Evolutionary conservation across 2,113 vertebrate genomes (phyloP), one percentile per base, ranked within the genome.

Genomic region (Siniperca knerii): DNA sequence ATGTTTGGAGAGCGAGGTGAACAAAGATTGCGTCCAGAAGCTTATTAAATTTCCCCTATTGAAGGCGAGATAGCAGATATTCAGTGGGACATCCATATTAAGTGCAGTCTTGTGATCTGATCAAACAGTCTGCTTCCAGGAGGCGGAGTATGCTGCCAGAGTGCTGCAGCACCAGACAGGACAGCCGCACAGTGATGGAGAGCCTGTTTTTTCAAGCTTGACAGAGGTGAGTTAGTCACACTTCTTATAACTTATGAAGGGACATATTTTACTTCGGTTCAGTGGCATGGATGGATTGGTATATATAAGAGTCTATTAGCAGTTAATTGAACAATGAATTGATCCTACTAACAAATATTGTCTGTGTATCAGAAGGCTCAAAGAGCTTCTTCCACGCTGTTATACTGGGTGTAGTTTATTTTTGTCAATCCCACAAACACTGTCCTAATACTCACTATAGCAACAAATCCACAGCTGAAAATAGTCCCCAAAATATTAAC

Each of bases 11-110:
- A 95, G 87, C 11, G 54, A 21, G 35, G 18, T 44, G n/a, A 64
- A 78, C 75, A 88, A 40, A 85, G 78, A 83, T 72, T 67, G 71
- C 11, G 69, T 62, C 21, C 77, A 69, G 58, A 57, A 52, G 87
- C 52, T 94, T 86, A 96, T 96, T 95, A 93, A 94, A 95, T 95
- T 95, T 94, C 92, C 92, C 23, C 50, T n/a, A 29, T 10, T 8
- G 64, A 20, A 42, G 66, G 44, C 0, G 50, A 78, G 81, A 81
- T 23, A 44, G 72, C 16, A 58, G 55, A n/a, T 54, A 79, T 55
- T 50, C 55, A 65, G 66, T 1, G 4, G 20, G 33, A 67, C 33
- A 1, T 13, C 21, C 65, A 67, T n/a, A 48, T 72, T 77, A 71
- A 79, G 70, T n/a, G 61, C 16, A 25, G 50, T 18, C 21, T 3